phyloP scores from a whole-genome alignment of 2,888 invertebrate species.

The Philaethria dido region DNA sequence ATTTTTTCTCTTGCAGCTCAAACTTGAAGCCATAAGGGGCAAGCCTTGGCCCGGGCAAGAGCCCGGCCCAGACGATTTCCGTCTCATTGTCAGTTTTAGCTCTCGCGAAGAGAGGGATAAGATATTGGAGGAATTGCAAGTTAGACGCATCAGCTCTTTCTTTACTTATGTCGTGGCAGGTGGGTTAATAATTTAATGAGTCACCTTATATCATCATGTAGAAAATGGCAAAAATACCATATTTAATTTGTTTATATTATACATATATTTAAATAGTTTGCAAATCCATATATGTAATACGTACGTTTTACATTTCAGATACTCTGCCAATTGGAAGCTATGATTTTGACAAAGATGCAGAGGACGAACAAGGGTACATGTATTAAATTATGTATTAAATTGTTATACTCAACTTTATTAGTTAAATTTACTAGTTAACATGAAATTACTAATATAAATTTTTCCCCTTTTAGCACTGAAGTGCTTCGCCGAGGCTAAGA shows the following conservation, averaged over 20 bases:
- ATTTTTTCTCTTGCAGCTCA: neutral
- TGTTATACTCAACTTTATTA: no score
- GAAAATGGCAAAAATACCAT: no score
- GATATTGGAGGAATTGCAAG: neutral
- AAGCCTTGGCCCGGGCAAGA: conserved; percentile 8
- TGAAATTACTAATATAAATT: neutral
- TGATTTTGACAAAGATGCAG: conserved; percentile 10
- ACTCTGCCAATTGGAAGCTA: neutral
- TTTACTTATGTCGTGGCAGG: neutral
- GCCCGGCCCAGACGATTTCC: conserved; percentile 7
- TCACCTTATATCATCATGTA: no score
- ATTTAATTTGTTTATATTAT: no score
- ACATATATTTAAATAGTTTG: no score
- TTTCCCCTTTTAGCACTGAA: neutral
- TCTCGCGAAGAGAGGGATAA: neutral
- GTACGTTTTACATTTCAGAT: no score
- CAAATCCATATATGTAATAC: no score
- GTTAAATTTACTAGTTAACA: neutral
- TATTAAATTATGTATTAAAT: neutral
- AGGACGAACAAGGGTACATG: conserved; percentile 2
- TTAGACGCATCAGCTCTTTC: neutral
- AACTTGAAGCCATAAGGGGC: neutral
- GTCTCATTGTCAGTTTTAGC: conserved; percentile 2
- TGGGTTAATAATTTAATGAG: neutral
- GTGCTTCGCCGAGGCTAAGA: conserved; percentile 6